Evolutionary conservation across 2,113 vertebrate species (phyloP).

Genomic region (Bungarus multicinctus): DNA sequence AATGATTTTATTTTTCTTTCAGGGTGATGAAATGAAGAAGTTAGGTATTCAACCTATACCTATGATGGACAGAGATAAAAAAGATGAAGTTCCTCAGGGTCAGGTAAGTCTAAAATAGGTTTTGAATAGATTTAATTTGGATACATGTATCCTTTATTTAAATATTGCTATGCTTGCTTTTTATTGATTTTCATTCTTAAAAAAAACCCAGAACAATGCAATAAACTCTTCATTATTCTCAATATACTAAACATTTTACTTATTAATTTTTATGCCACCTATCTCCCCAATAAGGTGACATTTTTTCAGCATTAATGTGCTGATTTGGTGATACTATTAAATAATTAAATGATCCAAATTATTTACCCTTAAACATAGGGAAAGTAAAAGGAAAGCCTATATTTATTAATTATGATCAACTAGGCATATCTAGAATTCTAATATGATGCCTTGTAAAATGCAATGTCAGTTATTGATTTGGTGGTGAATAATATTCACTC

Average conservation of each 20-base stretch:
- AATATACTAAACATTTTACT: neutral
- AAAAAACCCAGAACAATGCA: neutral
- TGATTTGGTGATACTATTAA: neutral
- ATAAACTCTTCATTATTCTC: neutral
- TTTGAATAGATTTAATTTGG: neutral
- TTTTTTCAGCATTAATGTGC: neutral
- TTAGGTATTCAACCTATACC: conserved; percentile 94
- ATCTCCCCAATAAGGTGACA: neutral
- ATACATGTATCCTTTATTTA: neutral
- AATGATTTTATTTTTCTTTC: conserved; percentile 1
- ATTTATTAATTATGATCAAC: neutral
- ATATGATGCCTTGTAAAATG: neutral
- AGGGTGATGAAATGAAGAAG: conserved; percentile 99
- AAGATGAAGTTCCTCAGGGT: conserved; percentile 92
- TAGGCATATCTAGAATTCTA: neutral
- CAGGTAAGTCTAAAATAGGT: conserved; percentile 75
- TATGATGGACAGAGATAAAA: conserved; percentile 99
- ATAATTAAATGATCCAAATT: neutral
- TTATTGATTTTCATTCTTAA: neutral
- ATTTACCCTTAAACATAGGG: neutral
- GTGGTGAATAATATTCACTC: neutral
- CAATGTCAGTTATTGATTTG: neutral
- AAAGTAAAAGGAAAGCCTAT: neutral
- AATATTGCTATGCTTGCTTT: neutral
- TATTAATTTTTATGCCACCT: neutral